A percentile compares a stretch with the other conserved stretches of the same genome.
phyloP scores from a whole-genome alignment of 2,888 invertebrate species.

The Plagodis pulveraria region DNA sequence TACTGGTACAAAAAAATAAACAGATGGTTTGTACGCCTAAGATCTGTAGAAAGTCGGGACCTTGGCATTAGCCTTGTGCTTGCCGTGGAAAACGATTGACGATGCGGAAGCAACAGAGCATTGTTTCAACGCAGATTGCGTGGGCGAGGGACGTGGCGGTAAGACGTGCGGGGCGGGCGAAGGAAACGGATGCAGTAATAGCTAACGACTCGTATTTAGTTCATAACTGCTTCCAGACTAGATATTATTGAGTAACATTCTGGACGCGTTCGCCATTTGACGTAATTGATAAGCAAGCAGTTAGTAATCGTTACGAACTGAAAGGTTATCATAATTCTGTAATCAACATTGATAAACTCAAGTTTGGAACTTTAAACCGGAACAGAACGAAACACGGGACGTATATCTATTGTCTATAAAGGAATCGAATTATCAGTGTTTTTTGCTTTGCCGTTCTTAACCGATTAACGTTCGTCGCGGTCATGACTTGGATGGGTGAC shows the following conservation, averaged over 20 bases:
- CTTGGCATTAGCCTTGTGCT: slow-evolving; percentile 80
- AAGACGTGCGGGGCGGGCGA: slow-evolving; percentile 32
- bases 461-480: no score
- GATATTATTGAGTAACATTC: slow-evolving; percentile 24
- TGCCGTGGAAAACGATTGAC: slow-evolving; percentile 71
- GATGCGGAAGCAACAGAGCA: slow-evolving; percentile 72
- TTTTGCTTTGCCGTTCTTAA: no score
- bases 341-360: no score
- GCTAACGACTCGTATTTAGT: slow-evolving; percentile 44
- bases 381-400: no score
- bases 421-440: no score
- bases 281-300: slow-evolving; percentile 1
- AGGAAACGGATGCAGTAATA: slow-evolving; percentile 56
- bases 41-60: slow-evolving; percentile 73
- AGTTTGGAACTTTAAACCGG: no score
- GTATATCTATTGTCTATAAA: no score
- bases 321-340: not conserved
- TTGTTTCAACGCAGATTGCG: slow-evolving; percentile 72
- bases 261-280: not conserved
- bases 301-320: not conserved
- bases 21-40: slow-evolving; percentile 14
- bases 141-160: slow-evolving; percentile 41
- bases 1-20: slow-evolving; percentile 15
- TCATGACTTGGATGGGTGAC: no score
- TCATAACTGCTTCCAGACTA: slow-evolving; percentile 40